Base-by-base conservation (phyloP, 92 coral and sea anemone genomes). In the Scolanthus callimorphus region DNA sequence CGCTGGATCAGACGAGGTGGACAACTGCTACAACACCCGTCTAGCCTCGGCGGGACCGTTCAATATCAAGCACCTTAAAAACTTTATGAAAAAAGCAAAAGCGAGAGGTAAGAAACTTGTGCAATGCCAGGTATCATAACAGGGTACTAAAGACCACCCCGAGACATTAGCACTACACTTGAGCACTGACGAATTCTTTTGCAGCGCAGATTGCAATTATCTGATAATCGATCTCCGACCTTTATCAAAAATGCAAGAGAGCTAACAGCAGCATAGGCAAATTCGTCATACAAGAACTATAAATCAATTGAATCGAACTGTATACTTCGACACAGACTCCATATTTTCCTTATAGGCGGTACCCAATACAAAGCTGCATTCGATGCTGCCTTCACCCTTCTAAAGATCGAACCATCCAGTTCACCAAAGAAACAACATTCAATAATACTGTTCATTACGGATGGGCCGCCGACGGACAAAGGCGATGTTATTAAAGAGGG, bases 71-170 rank as follows among this genome's bases (percentile, higher is more conserved):
- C 51, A 56, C 3, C 65, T 88, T 3, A 74, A 69, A 52, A 39
- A 69, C 3, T 88, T 79, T 24, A 41, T 83, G 8, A 50, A 62
- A 45, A 12, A 26, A 8, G 62, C 77, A 0, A 45, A 57, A n/a
- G 62, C 90, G 8, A 22, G 30, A 74, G 96, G 96, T 88, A 50
- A 17, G 59, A n/a, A n/a, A n/a, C n/a, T n/a, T n/a, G n/a, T n/a
- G n/a, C n/a, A n/a, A n/a, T n/a, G n/a, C n/a, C n/a, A n/a, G n/a
- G n/a, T n/a, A n/a, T n/a, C n/a, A n/a, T n/a, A n/a, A n/a, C n/a
- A n/a, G n/a, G n/a, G n/a, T n/a, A n/a, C n/a, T n/a, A n/a, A n/a
- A n/a, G n/a, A n/a, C n/a, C n/a, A n/a, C n/a, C n/a, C n/a, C n/a
- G n/a, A n/a, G n/a, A n/a, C n/a, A n/a, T n/a, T n/a, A n/a, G n/a